Percentiles rank a stretch among this genome's conserved stretches.
These are phyloP conservation scores for Rhagonycha fulva DNA, from an alignment of 2,888 invertebrate species.

Conservation along the genomic window DNA sequence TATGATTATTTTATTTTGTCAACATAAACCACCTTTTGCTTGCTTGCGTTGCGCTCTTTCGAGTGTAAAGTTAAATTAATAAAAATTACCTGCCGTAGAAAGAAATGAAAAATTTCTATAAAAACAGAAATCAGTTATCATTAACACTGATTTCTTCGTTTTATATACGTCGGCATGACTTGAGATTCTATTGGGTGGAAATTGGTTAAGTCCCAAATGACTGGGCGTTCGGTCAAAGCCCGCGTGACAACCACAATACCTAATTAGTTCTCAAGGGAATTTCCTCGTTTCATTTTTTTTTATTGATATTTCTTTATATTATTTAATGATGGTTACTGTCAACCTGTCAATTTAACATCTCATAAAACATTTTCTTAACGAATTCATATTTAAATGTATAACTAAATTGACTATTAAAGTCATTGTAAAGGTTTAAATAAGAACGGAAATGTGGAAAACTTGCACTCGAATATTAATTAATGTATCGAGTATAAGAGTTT, in stretches of 20 bases:
- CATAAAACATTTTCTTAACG: background rate
- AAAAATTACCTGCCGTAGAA: background rate
- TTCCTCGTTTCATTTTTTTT: slow-evolving; percentile 34
- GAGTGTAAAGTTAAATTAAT: background rate
- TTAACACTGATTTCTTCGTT: slow-evolving; percentile 8
- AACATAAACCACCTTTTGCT: background rate
- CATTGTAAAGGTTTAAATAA: background rate
- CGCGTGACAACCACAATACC: slow-evolving; percentile 41
- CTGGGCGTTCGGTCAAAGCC: slow-evolving; percentile 36
- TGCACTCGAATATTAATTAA: background rate
- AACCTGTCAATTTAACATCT: slow-evolving; percentile 25
- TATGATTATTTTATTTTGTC: background rate
- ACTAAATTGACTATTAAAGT: background rate
- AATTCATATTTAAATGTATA: background rate
- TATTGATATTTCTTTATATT: slow-evolving; percentile 32
- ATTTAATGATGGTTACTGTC: slow-evolving; percentile 28
- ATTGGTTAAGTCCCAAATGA: slow-evolving; percentile 30
- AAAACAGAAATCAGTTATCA: background rate
- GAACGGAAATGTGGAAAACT: background rate
- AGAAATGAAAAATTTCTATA: background rate
- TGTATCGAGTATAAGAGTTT: background rate
- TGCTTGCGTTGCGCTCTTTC: background rate
- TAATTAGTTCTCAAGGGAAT: slow-evolving; percentile 41
- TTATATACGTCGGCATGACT: slow-evolving; percentile 8
- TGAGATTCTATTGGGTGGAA: slow-evolving; percentile 24